These are phyloP conservation scores for Petaurus breviceps DNA, from an alignment of 2,113 vertebrate genomes.

Conservation along the genomic window DNA sequence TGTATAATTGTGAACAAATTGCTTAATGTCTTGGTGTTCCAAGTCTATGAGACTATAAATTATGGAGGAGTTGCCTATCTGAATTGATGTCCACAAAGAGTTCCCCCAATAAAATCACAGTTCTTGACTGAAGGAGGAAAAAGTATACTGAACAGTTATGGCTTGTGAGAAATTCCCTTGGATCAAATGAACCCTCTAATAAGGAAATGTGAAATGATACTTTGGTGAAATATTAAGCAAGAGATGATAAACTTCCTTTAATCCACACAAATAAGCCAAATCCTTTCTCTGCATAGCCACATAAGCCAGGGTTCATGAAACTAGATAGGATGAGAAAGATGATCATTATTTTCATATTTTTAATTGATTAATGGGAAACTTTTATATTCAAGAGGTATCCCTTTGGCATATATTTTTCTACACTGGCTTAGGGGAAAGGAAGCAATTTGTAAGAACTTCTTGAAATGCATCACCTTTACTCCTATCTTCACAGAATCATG, in stretches of 20 bases:
- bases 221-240: not conserved
- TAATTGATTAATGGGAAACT: not conserved
- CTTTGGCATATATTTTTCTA: not conserved
- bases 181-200: constrained; percentile 7
- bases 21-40: not conserved
- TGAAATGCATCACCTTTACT: not conserved
- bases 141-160: not conserved
- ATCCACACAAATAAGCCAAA: not conserved
- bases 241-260: not conserved
- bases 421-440: not conserved
- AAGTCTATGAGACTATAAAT: not conserved
- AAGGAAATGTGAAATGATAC: constrained; percentile 40
- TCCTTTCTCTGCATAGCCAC: not conserved
- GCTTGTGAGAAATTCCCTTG: not conserved
- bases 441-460: not conserved
- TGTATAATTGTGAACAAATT: not conserved
- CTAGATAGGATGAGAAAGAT: not conserved
- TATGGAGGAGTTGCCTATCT: not conserved
- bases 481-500: not conserved
- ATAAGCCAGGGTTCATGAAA: not conserved
- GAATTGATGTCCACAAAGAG: not conserved
- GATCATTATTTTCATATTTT: not conserved
- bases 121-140: not conserved
- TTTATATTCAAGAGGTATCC: not conserved
- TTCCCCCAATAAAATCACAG: constrained; percentile 13